A percentile compares a stretch with the other conserved stretches of the same genome.
phyloP scores from a whole-genome alignment of 2,113 vertebrate species.

The Danio rerio region DNA sequence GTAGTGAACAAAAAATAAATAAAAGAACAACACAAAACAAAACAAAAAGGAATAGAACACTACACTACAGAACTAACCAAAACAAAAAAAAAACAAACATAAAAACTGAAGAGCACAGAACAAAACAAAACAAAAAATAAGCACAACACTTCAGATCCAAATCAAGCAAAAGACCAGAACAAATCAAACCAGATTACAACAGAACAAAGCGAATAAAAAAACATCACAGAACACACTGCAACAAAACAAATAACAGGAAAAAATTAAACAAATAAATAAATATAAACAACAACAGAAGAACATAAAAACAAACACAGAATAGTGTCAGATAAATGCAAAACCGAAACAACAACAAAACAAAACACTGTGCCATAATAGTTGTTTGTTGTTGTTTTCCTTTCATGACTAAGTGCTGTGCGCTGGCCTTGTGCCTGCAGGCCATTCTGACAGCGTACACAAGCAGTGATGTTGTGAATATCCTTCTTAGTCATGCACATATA shows the following conservation, averaged over 20 bases:
- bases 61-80: background rate
- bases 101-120: background rate
- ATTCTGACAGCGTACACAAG: background rate
- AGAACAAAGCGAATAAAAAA: too few relatives aligned
- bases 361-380: background rate
- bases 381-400: background rate
- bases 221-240: too few relatives aligned
- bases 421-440: background rate
- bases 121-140: background rate
- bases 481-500: background rate
- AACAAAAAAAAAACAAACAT: background rate
- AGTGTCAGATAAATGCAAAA: background rate
- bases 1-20: too few relatives aligned
- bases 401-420: background rate
- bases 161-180: too few relatives aligned
- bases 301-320: too few relatives aligned
- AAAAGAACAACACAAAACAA: background rate
- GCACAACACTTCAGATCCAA: too few relatives aligned
- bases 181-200: too few relatives aligned
- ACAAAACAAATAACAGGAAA: too few relatives aligned
- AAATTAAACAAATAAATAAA: too few relatives aligned
- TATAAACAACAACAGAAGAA: too few relatives aligned
- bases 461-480: background rate
- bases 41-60: background rate
- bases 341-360: too few relatives aligned